Evolutionary conservation across 2,888 invertebrate genomes (phyloP).

Genomic region (Hermodice carunculata): DNA sequence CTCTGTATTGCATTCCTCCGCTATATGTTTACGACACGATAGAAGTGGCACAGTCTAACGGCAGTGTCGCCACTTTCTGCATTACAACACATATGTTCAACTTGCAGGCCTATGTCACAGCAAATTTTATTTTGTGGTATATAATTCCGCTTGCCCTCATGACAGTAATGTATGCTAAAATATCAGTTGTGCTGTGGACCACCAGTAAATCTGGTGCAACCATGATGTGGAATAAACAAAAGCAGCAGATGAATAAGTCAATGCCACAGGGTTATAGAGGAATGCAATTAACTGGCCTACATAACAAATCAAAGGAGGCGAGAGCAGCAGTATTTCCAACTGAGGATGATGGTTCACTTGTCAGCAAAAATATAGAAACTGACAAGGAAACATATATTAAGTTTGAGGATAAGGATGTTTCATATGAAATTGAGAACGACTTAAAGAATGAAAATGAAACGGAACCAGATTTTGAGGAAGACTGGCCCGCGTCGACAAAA

Average conservation of each 20-base stretch:
- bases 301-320: too few relatives aligned
- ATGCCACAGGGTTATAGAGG: not conserved
- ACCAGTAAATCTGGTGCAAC: constrained; percentile 48
- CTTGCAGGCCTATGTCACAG: constrained; percentile 20
- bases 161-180: constrained; percentile 83
- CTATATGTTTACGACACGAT: constrained; percentile 87
- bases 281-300: too few relatives aligned
- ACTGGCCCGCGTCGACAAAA: too few relatives aligned
- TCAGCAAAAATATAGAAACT: too few relatives aligned
- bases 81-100: constrained; percentile 7
- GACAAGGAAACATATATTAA: too few relatives aligned
- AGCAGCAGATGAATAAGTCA: not conserved
- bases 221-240: not conserved
- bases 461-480: too few relatives aligned
- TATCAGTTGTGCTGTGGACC: constrained; percentile 87
- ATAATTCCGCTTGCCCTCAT: constrained; percentile 83
- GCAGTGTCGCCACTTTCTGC: not conserved
- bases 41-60: constrained; percentile 69
- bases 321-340: too few relatives aligned
- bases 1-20: constrained; percentile 85
- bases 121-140: constrained; percentile 33
- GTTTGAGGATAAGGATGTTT: too few relatives aligned
- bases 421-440: too few relatives aligned
- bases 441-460: too few relatives aligned
- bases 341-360: too few relatives aligned